These are phyloP conservation scores for Zeuzera pyrina DNA, from an alignment of 2,888 invertebrate species.

Conservation along the genomic window DNA sequence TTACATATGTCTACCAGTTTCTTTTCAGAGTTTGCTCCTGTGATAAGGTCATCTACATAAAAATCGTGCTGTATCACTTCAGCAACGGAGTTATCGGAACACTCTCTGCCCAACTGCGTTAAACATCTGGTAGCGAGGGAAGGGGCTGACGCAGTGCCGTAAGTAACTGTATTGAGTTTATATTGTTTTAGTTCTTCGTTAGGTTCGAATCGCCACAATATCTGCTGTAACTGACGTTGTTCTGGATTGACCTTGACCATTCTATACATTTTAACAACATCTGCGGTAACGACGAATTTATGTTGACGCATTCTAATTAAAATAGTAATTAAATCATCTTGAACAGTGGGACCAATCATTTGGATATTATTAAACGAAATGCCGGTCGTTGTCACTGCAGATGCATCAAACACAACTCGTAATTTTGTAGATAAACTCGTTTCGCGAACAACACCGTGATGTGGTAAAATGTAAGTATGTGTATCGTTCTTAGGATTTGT, in stretches of 20 bases:
- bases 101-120: not conserved
- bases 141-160: constrained; percentile 18
- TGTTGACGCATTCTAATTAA: constrained; percentile 6
- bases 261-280: constrained; percentile 8
- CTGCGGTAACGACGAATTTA: constrained; percentile 4
- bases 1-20: not conserved
- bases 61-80: no score
- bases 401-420: constrained; percentile 15
- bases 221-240: not conserved
- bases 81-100: not conserved
- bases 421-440: constrained; percentile 11
- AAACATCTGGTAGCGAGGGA: constrained; percentile 13
- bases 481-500: not conserved
- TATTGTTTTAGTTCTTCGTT: constrained; percentile 9
- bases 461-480: constrained; percentile 4
- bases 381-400: constrained; percentile 10
- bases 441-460: constrained; percentile 13
- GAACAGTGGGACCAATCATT: constrained; percentile 2
- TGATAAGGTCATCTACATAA: no score
- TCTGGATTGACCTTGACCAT: not conserved
- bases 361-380: constrained; percentile 10
- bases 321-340: constrained; percentile 5
- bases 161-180: constrained; percentile 16
- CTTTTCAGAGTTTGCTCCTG: no score
- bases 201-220: constrained; percentile 8